Evolutionary conservation across 1,140 invertebrate species (phyloP).

Genomic region (Anadara kagoshimensis): DNA sequence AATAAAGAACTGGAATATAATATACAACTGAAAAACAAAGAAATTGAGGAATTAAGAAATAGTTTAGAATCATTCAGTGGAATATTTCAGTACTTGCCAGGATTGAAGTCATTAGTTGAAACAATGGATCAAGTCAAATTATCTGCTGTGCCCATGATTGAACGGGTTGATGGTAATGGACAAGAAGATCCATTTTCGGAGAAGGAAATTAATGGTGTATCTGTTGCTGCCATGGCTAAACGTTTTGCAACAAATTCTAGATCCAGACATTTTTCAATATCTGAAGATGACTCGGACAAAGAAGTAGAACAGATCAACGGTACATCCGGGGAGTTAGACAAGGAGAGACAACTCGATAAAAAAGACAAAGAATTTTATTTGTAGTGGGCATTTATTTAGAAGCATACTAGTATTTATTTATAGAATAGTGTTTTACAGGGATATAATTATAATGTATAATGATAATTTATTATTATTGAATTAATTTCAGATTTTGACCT

Average conservation of each 20-base stretch:
- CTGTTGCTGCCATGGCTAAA: slow-evolving; percentile 24
- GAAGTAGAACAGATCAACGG: no score
- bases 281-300: slow-evolving; percentile 4
- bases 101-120: slow-evolving; percentile 22
- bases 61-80: slow-evolving; percentile 14
- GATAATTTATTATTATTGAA: no score
- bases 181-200: background rate
- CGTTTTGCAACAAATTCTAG: slow-evolving; percentile 25
- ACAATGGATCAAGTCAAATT: slow-evolving; percentile 18
- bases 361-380: no score
- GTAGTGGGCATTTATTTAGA: no score
- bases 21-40: slow-evolving; percentile 17
- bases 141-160: slow-evolving; percentile 2
- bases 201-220: slow-evolving; percentile 2
- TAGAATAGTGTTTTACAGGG: no score
- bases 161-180: background rate
- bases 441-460: no score
- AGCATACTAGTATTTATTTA: no score
- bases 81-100: slow-evolving; percentile 32
- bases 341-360: no score
- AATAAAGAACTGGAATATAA: slow-evolving; percentile 11
- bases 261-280: slow-evolving; percentile 28
- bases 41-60: slow-evolving; percentile 17
- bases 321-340: no score
- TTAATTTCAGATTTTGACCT: no score